phyloP scores from a whole-genome alignment of 2,888 invertebrate genomes.

The Boloria selene region DNA sequence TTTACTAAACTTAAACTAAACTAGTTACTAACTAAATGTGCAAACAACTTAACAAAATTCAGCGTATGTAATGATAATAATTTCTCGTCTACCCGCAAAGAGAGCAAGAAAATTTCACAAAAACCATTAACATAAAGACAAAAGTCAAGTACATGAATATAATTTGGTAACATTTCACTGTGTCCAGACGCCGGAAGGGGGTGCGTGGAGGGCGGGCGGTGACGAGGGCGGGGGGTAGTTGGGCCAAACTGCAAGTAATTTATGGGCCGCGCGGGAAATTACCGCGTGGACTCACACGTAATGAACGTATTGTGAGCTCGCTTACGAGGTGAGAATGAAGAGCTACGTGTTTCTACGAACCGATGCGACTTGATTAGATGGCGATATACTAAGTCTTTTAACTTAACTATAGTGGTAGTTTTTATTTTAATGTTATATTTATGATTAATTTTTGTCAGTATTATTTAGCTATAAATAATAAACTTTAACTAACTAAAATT shows the following conservation, averaged over 20 bases:
- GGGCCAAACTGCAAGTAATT: slow-evolving; percentile 43
- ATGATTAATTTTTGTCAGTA: too few species aligned
- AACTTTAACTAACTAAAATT: too few species aligned
- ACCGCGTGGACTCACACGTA: slow-evolving; percentile 44
- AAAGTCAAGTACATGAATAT: slow-evolving; percentile 1
- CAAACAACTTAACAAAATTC: neutral
- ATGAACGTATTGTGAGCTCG: slow-evolving; percentile 45
- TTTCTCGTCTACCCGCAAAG: too few species aligned
- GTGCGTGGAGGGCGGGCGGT: slow-evolving; percentile 20
- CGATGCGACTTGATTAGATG: slow-evolving; percentile 21
- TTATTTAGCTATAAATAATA: too few species aligned
- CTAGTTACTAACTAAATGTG: too few species aligned
- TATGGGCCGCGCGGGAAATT: slow-evolving; percentile 53
- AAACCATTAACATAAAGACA: slow-evolving; percentile 10
- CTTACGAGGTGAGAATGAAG: slow-evolving; percentile 34
- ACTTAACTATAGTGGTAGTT: neutral
- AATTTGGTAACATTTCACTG: slow-evolving; percentile 10
- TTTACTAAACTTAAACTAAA: too few species aligned
- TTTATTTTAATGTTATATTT: neutral
- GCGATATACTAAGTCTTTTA: neutral
- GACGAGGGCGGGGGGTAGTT: neutral
- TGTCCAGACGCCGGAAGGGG: neutral
- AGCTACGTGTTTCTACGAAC: slow-evolving; percentile 9
- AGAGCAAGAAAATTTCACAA: neutral
- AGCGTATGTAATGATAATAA: neutral